Evolutionary conservation across 2,113 vertebrate species (phyloP).

Genomic region (Clarias gariepinus): DNA sequence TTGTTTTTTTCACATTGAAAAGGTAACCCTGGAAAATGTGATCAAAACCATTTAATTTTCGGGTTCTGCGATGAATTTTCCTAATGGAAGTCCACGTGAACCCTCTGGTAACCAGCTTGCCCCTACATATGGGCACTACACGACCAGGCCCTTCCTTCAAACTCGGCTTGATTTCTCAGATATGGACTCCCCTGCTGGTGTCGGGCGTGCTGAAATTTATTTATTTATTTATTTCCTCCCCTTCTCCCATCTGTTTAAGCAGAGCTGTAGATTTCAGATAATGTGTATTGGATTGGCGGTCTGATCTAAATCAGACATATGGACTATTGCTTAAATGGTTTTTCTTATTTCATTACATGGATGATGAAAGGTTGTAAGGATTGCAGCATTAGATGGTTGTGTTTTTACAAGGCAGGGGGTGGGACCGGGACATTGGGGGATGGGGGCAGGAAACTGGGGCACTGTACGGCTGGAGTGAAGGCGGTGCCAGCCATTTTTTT

Average conservation of each 20-base stretch:
- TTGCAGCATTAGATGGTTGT: not conserved
- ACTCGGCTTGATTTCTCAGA: slow-evolving; percentile 22
- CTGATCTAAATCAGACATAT: not conserved
- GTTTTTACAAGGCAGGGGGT: not conserved
- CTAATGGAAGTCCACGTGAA: slow-evolving; percentile 2
- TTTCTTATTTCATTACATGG: not conserved
- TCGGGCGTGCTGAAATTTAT: slow-evolving; percentile 2
- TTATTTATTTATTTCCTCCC: too few relatives aligned
- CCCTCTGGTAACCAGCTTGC: slow-evolving; percentile 38
- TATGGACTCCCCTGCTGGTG: slow-evolving; percentile 24
- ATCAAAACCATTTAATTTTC: slow-evolving; percentile 12
- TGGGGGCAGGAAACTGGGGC: slow-evolving; percentile 18
- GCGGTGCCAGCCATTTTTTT: slow-evolving; percentile 44
- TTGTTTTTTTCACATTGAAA: not conserved
- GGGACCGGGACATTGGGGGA: not conserved
- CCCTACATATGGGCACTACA: slow-evolving; percentile 38
- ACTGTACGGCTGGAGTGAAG: slow-evolving; percentile 2
- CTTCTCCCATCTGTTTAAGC: slow-evolving; percentile 36
- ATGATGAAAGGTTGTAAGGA: not conserved
- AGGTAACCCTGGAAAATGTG: not conserved
- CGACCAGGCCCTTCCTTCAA: slow-evolving; percentile 27
- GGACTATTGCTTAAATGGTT: not conserved
- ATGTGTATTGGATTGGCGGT: not conserved
- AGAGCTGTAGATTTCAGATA: slow-evolving; percentile 1
- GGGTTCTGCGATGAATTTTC: not conserved